Conservation (phyloP, 2,113 vertebrate genomes). For the Prolemur simus region DNA sequence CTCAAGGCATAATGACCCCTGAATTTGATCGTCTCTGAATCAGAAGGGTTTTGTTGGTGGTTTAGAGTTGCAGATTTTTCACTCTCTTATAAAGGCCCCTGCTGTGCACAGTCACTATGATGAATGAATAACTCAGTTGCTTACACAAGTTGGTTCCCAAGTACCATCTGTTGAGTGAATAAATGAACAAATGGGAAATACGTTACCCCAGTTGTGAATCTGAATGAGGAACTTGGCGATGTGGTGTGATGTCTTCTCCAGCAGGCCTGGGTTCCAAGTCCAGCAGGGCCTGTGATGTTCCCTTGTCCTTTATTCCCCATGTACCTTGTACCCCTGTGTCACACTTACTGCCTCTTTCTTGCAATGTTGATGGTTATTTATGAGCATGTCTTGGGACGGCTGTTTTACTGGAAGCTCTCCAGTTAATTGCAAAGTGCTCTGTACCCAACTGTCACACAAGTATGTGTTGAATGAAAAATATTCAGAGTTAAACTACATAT, state of each 20-base stretch:
- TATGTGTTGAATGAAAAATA: background rate
- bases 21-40: background rate
- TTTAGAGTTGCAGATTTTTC: background rate
- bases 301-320: background rate
- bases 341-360: background rate
- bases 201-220: background rate
- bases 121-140: background rate
- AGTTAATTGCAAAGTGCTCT: background rate
- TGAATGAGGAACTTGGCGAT: background rate
- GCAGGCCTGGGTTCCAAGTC: background rate
- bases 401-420: background rate
- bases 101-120: background rate
- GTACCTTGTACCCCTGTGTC: fast-evolving
- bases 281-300: background rate
- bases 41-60: background rate
- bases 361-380: background rate
- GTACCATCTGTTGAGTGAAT: background rate
- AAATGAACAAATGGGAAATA: background rate
- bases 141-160: background rate
- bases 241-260: background rate
- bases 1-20: fast-evolving
- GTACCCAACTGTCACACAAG: background rate
- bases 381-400: background rate
- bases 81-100: background rate
- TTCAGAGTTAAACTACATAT: background rate